Evolutionary conservation across 2,113 vertebrate species (phyloP), one percentile per base, ranked within the genome.

Genomic region (Gymnocephalus cernua): DNA sequence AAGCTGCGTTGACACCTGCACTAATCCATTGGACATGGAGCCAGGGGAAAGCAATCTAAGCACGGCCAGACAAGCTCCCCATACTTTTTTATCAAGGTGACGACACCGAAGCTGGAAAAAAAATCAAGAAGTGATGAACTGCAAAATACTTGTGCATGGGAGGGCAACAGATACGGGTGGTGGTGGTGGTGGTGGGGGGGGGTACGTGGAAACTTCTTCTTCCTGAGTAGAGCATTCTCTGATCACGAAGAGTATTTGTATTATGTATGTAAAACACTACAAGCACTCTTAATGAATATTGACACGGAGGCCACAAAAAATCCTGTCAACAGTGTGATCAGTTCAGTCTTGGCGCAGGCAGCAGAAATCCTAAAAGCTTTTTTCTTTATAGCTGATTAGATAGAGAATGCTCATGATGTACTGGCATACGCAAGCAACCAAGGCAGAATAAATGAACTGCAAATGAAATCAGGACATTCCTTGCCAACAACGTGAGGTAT

Each of bases 11-110:
- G 89, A 88, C 92, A 91, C 91, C 91, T 90, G 84, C 83, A 70
- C 77, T 35, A 93, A 93, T 92, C 90, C 93, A 93, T 93, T 91
- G 86, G 91, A 88, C 92, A 92, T 15, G 83, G 85, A 87, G 85
- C 63, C 82, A 3, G 44, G 23, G 68, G 53, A 84, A 84, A 77
- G 88, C 79, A 91, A 89, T 90, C 86, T 83, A 53, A 41, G 59
- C 84, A 53, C 23, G 9, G 67, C 54, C 77, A 75, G 82, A 75
- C 77, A 14, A 84, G 79, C 80, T 35, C 51, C 38, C 54, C 19
- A 67, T 45, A 41, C 38, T 41, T 41, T 11, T 38, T 76, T 84
- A 65, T 53, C 25, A 69, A 84, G 77, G 86, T 83, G 88, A 86
- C 63, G 66, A 66, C 53, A 54, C 64, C 0, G 25, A 77, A 53